Conservation (phyloP, 2,888 invertebrate genomes). For the Thymelicus lineola region DNA sequence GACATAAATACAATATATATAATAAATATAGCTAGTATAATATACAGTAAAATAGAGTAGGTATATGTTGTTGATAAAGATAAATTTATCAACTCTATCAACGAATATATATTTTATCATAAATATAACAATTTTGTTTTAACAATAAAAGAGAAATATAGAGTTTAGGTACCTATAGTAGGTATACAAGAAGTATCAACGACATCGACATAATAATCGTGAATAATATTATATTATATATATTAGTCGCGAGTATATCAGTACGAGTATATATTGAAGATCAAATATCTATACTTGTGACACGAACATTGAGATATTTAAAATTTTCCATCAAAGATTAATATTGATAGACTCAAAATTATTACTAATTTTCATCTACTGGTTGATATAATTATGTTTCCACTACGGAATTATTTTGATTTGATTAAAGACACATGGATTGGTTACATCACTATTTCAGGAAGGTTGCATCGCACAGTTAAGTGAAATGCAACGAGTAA, state of each 20-base stretch:
- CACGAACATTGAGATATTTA: conserved; percentile 18
- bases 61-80: too few relatives aligned
- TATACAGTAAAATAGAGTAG: too few relatives aligned
- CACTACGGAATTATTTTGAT: neutral
- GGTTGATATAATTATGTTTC: neutral
- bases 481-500: conserved; percentile 19
- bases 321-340: conserved; percentile 8
- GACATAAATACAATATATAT: too few relatives aligned
- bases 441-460: conserved; percentile 18
- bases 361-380: conserved; percentile 7
- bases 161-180: too few relatives aligned
- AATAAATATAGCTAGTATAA: too few relatives aligned
- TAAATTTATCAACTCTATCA: too few relatives aligned
- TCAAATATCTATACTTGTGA: conserved; percentile 1
- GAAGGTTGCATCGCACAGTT: conserved; percentile 24
- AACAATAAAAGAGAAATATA: too few relatives aligned
- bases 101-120: neutral
- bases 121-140: neutral
- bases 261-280: conserved; percentile 5
- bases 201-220: too few relatives aligned
- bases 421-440: neutral
- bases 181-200: too few relatives aligned
- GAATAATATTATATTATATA: too few relatives aligned
- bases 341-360: conserved; percentile 11
- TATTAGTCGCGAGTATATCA: too few relatives aligned